Evolutionary conservation across 1,140 invertebrate genomes (phyloP), one percentile per base, ranked within the genome.

Genomic region (Pollicipes pollicipes): DNA sequence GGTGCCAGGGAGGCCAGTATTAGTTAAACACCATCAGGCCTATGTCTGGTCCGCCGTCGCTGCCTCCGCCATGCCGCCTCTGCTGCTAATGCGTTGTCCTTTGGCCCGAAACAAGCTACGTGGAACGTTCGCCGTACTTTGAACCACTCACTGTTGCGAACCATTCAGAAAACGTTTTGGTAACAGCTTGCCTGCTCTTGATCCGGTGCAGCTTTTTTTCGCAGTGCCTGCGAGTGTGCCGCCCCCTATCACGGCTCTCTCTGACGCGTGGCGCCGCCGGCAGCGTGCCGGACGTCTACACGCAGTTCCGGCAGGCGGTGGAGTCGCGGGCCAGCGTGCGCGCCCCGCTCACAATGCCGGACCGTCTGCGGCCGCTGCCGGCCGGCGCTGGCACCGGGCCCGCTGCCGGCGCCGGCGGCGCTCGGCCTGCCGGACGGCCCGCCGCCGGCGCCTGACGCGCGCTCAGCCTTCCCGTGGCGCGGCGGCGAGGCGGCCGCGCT

Each of bases 281-380:
- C 69, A 78, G 77, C 70, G 70, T 79, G 30, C 80, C 80, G 68
- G 78, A 81, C 75, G 77, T 80, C 2, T 81, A 80, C 71, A 80
- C 80, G 66, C 75, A 78, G 71, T 81, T 81, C 73, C 72, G 80
- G n/a, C 80, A 80, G 71, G 72, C 71, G 71, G 78, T 80, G 26
- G 80, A 81, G 73, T 69, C 70, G 4, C 63, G 74, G 32, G 70
- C 74, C 58, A 58, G 72, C 70, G 76, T 81, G 1, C 75, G 78
- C 28, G 70, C 73, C 10, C 72, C 74, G 66, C 45, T 79, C 13
- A 64, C 72, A 6, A 77, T 78, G 71, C 78, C 78, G 32, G 74
- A 76, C 16, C 69, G 70, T 27, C 63, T 80, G n/a, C 79, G 77
- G 72, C 78, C 79, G 30, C 69, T 78, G 31, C 78, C 78, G 31